A percentile compares a stretch with the other conserved stretches of the same genome.
phyloP scores from a whole-genome alignment of 2,888 invertebrate species.

The Sinopyrophorus schimmeli region DNA sequence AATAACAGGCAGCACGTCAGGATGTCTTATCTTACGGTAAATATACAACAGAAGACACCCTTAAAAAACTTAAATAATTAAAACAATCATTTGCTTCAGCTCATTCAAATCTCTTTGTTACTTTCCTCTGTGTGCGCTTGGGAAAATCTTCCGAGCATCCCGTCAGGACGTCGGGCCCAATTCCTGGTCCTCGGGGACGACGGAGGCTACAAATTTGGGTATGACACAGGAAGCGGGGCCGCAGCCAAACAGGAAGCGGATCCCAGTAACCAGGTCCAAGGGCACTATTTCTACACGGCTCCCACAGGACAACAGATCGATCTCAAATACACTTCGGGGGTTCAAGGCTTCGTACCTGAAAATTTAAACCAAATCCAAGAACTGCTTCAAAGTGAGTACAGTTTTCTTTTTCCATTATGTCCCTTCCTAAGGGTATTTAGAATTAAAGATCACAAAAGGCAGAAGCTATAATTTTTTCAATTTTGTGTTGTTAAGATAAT shows the following conservation, averaged over 20 bases:
- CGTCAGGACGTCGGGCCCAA: conserved; percentile 46
- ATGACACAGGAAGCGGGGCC: conserved; percentile 49
- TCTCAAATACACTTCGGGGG: conserved; percentile 48
- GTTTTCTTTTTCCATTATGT: not conserved
- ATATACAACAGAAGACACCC: not conserved
- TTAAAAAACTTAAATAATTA: not conserved
- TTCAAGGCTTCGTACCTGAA: conserved; percentile 45
- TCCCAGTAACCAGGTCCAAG: conserved; percentile 46
- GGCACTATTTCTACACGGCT: conserved; percentile 45
- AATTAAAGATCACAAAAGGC: too few relatives aligned
- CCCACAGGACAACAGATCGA: conserved; percentile 41
- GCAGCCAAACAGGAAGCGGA: conserved; percentile 48
- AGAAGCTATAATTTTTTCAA: too few relatives aligned
- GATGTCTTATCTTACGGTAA: conserved; percentile 15
- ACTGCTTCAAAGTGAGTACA: conserved; percentile 7
- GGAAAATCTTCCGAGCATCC: conserved; percentile 46
- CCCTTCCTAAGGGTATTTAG: not conserved
- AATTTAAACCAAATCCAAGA: conserved; percentile 27
- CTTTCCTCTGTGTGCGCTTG: conserved; percentile 41
- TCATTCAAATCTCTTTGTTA: conserved; percentile 20
- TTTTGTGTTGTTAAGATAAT: too few relatives aligned
- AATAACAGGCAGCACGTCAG: conserved; percentile 20
- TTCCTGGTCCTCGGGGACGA: conserved; percentile 51
- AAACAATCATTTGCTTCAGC: not conserved
- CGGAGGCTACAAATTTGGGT: conserved; percentile 48